A percentile compares a stretch with the other conserved stretches of the same genome.
phyloP scores from a whole-genome alignment of 2,113 vertebrate genomes.

The Sisor rabdophorus region DNA sequence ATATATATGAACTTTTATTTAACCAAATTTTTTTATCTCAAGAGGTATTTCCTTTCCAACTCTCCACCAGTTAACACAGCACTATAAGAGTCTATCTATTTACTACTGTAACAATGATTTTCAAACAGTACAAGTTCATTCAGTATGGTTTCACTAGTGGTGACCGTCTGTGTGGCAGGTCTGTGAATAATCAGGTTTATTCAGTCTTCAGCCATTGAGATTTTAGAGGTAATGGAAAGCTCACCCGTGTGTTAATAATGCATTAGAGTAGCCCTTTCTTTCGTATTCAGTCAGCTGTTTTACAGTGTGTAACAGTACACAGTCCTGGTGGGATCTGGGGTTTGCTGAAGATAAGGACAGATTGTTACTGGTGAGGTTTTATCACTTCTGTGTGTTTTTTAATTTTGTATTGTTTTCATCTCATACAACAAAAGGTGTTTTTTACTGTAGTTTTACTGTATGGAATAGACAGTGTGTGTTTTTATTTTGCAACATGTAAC shows the following conservation, averaged over 20 bases:
- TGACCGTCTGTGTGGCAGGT: slow-evolving; percentile 6
- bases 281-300: slow-evolving; percentile 9
- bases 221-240: not conserved
- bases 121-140: slow-evolving; percentile 20
- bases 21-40: too few relatives aligned
- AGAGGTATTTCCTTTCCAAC: too few relatives aligned
- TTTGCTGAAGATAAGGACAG: not conserved
- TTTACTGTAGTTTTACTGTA: not conserved
- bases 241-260: slow-evolving; percentile 66
- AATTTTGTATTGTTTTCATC: not conserved
- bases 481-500: too few relatives aligned
- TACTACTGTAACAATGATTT: slow-evolving; percentile 7
- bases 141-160: slow-evolving; percentile 21
- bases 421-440: not conserved
- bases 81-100: not conserved
- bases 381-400: not conserved
- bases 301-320: not conserved
- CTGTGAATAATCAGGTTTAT: slow-evolving; percentile 21
- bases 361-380: slow-evolving; percentile 28
- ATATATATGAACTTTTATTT: too few relatives aligned
- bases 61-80: slow-evolving; percentile 1
- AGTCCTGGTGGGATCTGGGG: not conserved
- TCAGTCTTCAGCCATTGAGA: slow-evolving; percentile 13
- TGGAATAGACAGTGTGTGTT: too few relatives aligned
- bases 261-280: slow-evolving; percentile 40